Evolutionary conservation across 2,113 vertebrate genomes (phyloP).

Genomic region (Porphyrio hochstetteri): DNA sequence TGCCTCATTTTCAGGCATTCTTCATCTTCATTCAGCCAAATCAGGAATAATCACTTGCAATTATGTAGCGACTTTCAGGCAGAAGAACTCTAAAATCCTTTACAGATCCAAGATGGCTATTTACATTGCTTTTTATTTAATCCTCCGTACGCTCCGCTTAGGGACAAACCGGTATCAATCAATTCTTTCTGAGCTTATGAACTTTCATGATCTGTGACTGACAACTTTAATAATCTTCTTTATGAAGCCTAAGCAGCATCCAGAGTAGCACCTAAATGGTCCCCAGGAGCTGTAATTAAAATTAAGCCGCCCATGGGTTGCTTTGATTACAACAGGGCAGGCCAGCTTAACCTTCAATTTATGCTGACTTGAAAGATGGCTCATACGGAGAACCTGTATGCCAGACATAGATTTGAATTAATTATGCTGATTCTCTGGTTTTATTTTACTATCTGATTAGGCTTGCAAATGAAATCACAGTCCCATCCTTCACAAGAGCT

Average conservation of each 20-base stretch:
- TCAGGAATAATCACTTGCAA: conserved; percentile 55
- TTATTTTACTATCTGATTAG: conserved; percentile 57
- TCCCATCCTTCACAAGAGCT: background rate
- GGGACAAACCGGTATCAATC: conserved; percentile 25
- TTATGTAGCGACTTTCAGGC: conserved; percentile 16
- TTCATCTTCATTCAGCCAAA: conserved; percentile 57
- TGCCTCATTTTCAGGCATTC: conserved; percentile 61
- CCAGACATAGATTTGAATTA: conserved; percentile 42
- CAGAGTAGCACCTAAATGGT: conserved; percentile 55
- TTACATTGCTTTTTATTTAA: conserved; percentile 18
- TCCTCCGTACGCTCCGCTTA: conserved; percentile 4
- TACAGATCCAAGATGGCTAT: conserved; percentile 12
- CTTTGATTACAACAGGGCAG: conserved; percentile 48
- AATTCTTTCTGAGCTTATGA: background rate
- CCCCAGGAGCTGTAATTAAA: conserved; percentile 68
- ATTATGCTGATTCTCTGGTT: conserved; percentile 53
- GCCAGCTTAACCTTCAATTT: conserved; percentile 47
- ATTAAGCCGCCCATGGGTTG: conserved; percentile 26
- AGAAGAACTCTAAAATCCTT: background rate
- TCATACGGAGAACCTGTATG: background rate
- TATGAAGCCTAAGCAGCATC: conserved; percentile 31
- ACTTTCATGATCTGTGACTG: conserved; percentile 47
- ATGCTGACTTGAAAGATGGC: conserved; percentile 38
- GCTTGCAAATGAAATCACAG: conserved; percentile 44
- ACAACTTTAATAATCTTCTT: conserved; percentile 59